Evolutionary conservation across 2,888 invertebrate genomes (phyloP).

Genomic region (Lingula anatina): DNA sequence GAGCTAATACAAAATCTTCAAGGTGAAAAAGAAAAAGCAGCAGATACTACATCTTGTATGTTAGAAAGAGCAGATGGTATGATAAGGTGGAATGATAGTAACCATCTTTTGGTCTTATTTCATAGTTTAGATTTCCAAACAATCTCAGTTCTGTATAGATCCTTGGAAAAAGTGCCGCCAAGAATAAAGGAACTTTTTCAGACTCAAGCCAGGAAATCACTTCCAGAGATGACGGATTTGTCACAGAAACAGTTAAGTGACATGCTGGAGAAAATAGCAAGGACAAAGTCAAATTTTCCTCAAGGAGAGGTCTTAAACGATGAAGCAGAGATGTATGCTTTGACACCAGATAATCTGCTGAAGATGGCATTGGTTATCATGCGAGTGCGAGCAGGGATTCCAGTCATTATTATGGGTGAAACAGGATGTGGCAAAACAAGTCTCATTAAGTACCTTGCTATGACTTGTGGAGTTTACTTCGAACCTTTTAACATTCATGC

Average conservation of each 20-base stretch:
- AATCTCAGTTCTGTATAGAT: constrained; percentile 5
- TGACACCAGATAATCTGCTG: constrained; percentile 7
- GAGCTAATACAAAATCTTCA: not conserved
- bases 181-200: constrained; percentile 2
- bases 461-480: not conserved
- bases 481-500: constrained; percentile 5
- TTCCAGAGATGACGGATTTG: not conserved
- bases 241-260: constrained; percentile 1
- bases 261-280: constrained; percentile 2
- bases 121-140: constrained; percentile 5
- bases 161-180: not conserved
- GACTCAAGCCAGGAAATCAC: not conserved
- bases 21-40: too few species aligned
- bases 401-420: constrained; percentile 9
- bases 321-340: not conserved
- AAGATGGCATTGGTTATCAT: constrained; percentile 6
- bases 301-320: not conserved
- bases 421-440: constrained; percentile 12
- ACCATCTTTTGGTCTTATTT: constrained; percentile 6
- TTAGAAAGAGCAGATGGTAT: constrained; percentile 13
- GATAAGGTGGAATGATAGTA: constrained; percentile 7
- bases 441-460: constrained; percentile 5
- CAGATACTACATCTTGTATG: not conserved
- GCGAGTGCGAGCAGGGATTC: constrained; percentile 3
- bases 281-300: not conserved